Conservation (phyloP, 2,888 invertebrate genomes). For the Nemoura dubitans region DNA sequence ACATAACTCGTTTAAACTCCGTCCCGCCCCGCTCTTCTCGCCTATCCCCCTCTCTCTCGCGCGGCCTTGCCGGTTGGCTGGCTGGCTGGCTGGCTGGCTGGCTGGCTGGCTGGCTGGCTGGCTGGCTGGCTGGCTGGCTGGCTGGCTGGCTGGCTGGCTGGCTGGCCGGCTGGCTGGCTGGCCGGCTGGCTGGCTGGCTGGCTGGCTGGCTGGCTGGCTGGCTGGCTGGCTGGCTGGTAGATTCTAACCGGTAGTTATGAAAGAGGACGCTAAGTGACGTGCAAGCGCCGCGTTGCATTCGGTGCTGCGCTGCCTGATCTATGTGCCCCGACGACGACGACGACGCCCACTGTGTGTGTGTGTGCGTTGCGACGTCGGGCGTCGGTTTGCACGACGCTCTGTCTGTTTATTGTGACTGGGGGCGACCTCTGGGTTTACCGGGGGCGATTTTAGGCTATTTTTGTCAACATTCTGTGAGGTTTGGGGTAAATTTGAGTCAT, state of each 20-base stretch:
- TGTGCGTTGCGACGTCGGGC: too few species aligned
- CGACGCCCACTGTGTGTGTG: too few species aligned
- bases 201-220: background rate
- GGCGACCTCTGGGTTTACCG: too few species aligned
- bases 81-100: background rate
- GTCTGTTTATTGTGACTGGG: too few species aligned
- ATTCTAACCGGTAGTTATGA: background rate
- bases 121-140: background rate
- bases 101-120: background rate
- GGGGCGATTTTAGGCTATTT: too few species aligned
- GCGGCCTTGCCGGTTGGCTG: background rate
- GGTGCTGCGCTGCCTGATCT: background rate
- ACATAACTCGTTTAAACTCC: background rate
- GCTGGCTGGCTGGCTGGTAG: background rate
- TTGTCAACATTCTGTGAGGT: too few species aligned
- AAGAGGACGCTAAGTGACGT: background rate
- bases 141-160: background rate
- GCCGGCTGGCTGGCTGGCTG: background rate
- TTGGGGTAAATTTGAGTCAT: too few species aligned
- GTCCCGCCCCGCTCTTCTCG: background rate
- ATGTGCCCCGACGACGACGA: too few species aligned
- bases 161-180: background rate
- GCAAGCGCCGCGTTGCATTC: background rate
- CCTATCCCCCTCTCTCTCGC: too few species aligned
- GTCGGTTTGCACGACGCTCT: too few species aligned